Conservation (phyloP, 1,140 invertebrate species). For the Macrosteles quadrilineatus region DNA sequence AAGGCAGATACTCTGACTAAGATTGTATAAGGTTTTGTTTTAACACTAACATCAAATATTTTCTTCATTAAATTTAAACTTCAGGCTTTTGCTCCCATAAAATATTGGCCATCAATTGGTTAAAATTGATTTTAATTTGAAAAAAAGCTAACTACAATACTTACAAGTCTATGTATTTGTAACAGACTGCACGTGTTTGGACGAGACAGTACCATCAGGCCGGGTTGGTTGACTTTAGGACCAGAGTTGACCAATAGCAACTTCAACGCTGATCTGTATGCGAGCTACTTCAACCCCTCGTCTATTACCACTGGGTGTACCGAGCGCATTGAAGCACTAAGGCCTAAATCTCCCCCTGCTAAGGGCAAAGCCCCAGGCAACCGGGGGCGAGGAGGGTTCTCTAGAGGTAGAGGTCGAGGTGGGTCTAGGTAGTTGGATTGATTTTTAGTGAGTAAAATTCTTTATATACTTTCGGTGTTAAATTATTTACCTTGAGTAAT, state of each 20-base stretch:
- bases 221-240: slow-evolving; percentile 95
- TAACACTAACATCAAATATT: too few relatives aligned
- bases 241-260: slow-evolving; percentile 94
- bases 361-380: slow-evolving; percentile 59
- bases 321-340: slow-evolving; percentile 89
- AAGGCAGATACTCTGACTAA: too few relatives aligned
- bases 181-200: slow-evolving; percentile 89
- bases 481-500: too few relatives aligned
- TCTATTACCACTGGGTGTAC: slow-evolving; percentile 89
- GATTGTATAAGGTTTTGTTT: too few relatives aligned
- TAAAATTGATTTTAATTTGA: too few relatives aligned
- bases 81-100: too few relatives aligned
- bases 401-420: slow-evolving; percentile 62
- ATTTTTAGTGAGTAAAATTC: too few relatives aligned
- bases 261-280: slow-evolving; percentile 89
- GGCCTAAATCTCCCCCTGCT: slow-evolving; percentile 94
- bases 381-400: slow-evolving; percentile 60
- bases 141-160: too few relatives aligned
- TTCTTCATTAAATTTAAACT: too few relatives aligned
- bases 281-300: slow-evolving; percentile 76
- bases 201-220: slow-evolving; percentile 90
- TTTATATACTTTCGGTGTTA: too few relatives aligned
- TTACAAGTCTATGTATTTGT: too few relatives aligned
- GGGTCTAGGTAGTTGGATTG: slow-evolving; percentile 25
- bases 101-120: too few relatives aligned